Evolutionary conservation across 2,113 vertebrate species (phyloP).

Genomic region (Poeciliopsis prolifica): DNA sequence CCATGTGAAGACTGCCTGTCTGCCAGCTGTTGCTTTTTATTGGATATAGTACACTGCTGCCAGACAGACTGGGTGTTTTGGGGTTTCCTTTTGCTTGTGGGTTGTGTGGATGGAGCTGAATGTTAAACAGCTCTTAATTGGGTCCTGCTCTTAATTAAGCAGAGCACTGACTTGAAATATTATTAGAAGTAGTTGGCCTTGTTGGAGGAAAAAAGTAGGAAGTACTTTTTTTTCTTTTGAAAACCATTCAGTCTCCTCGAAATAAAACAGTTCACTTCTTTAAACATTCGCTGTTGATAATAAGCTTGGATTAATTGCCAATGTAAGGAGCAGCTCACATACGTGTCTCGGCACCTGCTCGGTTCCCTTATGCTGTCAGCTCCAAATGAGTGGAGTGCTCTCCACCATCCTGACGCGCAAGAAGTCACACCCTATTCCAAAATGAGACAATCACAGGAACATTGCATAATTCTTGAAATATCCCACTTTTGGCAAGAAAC

Average conservation of each 20-base stretch:
- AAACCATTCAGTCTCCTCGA: background rate
- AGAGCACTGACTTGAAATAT: background rate
- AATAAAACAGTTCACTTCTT: background rate
- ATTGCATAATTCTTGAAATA: background rate
- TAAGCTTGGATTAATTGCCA: background rate
- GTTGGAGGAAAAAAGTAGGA: background rate
- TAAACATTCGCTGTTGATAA: background rate
- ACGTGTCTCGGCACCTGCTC: background rate
- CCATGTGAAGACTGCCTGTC: background rate
- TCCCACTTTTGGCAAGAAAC: background rate
- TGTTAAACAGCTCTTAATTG: background rate
- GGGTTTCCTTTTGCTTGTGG: background rate
- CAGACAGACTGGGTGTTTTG: slow-evolving; percentile 2
- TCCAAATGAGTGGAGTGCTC: background rate
- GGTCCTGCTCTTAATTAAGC: background rate
- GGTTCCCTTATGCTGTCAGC: background rate
- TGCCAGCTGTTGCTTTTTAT: slow-evolving; percentile 40
- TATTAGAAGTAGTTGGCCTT: background rate
- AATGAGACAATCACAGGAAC: background rate
- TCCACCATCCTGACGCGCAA: slow-evolving; percentile 17
- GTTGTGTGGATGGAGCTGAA: background rate
- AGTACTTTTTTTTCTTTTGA: background rate
- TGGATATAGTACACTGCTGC: background rate
- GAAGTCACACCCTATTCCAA: slow-evolving; percentile 27
- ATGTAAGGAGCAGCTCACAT: background rate